A percentile compares a stretch with the other conserved stretches of the same genome.
These are phyloP conservation scores for Piezodorus guildinii DNA, from an alignment of 1,140 invertebrate species.

Conservation along the genomic window DNA sequence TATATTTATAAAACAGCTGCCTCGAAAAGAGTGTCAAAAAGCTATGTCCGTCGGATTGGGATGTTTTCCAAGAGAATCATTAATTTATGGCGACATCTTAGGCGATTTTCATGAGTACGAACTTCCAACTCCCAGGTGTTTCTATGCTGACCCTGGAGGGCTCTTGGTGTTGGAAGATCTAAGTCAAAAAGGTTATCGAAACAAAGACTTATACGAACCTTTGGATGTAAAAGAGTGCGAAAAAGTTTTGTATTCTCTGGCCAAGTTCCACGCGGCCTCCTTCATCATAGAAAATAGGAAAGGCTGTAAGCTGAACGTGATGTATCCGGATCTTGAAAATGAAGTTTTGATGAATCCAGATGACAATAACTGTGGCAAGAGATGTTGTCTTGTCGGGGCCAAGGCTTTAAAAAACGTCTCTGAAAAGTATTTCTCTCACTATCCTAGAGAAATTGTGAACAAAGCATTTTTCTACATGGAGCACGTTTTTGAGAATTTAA, in stretches of 20 bases:
- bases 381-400: neutral
- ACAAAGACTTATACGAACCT: neutral
- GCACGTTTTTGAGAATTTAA: neutral
- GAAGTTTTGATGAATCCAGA: conserved; percentile 4
- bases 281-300: neutral
- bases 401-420: neutral
- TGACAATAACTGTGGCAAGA: neutral
- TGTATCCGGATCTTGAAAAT: neutral
- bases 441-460: neutral
- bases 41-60: neutral
- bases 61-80: neutral
- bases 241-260: neutral
- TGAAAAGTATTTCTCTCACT: neutral
- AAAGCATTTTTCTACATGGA: neutral
- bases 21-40: neutral
- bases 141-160: neutral
- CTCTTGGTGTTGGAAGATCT: conserved; percentile 8
- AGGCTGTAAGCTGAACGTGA: neutral
- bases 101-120: neutral
- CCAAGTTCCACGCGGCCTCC: conserved; percentile 1
- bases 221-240: neutral
- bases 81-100: neutral
- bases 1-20: neutral
- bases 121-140: neutral
- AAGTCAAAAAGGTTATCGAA: neutral